Evolutionary conservation across 2,797 vertebrate genomes (phyloP), one percentile per base, ranked within the genome.

Genomic region (Trachurus trachurus): DNA sequence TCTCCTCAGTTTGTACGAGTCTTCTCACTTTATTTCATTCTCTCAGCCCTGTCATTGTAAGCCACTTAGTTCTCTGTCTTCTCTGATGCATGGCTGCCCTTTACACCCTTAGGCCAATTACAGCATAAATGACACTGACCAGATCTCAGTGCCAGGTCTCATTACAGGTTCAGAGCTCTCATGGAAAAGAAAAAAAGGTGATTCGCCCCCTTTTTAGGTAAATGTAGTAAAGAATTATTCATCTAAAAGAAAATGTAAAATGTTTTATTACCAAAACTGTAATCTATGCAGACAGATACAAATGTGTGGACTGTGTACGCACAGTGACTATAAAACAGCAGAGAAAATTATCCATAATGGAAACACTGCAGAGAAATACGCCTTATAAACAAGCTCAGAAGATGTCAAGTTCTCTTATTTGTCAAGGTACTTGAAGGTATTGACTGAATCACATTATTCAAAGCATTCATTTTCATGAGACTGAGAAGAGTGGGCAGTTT

Each of bases 61-160:
- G 84, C 79, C 85, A 85, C 85, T 86, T 86, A 89, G 63, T 63
- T 78, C 61, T 80, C 81, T 66, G 81, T 85, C 84, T 68, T 84
- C 71, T 89, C 77, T 87, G 87, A 92, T 88, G 83, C 87, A 87
- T 88, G 86, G 81, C 87, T 89, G 87, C 89, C 88, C 93, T 92
- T 93, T 88, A 92, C 87, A 92, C 87, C 86, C 87, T 88, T 65
- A 52, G 93, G 92, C 93, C 94, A 95, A 95, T 96, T 94, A 95
- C 84, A 90, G 88, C 84, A 86, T 91, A 91, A 92, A 92, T 91
- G 91, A 92, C 93, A 92, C 64, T 88, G 92, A 91, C 91, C 91
- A 91, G 67, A 86, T 70, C 76, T 77, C 74, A 81, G 68, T 69
- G 83, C 71, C 80, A 76, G 76, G 12, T 83, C 94, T 93, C 89